Base-by-base conservation (phyloP, 2,113 vertebrate species). In the Salvelinus fontinalis region DNA sequence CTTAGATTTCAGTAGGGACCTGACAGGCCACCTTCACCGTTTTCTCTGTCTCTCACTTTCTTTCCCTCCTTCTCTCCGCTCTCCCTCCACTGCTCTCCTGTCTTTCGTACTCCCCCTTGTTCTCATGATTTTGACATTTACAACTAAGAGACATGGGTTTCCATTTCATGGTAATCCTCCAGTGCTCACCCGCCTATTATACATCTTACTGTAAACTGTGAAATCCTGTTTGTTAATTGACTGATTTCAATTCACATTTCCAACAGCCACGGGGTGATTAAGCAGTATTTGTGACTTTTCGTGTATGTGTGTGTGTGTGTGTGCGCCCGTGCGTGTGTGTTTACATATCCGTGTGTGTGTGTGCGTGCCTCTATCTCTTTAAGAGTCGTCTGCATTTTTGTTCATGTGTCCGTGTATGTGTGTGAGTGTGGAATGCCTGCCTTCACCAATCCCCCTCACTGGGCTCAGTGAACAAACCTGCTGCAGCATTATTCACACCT, bases 201-300 rank as follows among this genome's bases (percentile, higher is more conserved):
- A 76, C 73, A 73, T 27, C 70, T 78, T 82, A 74, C 77, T 85
- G 77, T 82, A 89, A 86, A 84, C 73, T 87, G 84, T 88, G 79
- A 89, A 86, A 87, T 84, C 79, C 80, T 81, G 79, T 89, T 88
- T 77, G 71, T 72, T 87, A 85, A 88, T 87, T 83, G 71, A 79
- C 67, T 78, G 80, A 88, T 88, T 87, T 82, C 74, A 79, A 78
- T 86, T 83, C 69, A 87, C 84, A 85, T 82, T 73, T 85, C 57
- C n/a, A 59, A 22, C 54, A 71, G 51, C 59, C 22, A 64, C 44
- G 26, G 73, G 82, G 79, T 81, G 76, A 85, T 81, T 81, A 75
- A 79, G 67, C 48, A 75, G 71, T 51, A 75, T 67, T 65, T 79
- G 12, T 65, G 26, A 12, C 24, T 44, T 44, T 44, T 44, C 51